phyloP scores from a whole-genome alignment of 1,140 invertebrate species.

The Drosophila rhopaloa region DNA sequence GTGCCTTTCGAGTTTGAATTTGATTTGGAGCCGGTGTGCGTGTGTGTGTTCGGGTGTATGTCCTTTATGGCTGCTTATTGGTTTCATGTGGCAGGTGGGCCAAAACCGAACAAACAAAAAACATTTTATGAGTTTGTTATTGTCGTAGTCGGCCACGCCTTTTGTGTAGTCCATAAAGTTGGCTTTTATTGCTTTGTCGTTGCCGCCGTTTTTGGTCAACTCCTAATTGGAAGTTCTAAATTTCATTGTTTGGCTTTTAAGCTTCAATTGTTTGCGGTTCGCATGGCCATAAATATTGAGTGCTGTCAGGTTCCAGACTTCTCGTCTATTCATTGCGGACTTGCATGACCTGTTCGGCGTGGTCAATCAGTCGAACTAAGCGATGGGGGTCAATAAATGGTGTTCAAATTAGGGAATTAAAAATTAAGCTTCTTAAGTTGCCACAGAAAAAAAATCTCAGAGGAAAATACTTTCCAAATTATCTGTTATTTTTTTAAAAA shows the following conservation, averaged over 20 bases:
- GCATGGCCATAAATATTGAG: slow-evolving; percentile 75
- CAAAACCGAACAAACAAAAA: slow-evolving; percentile 35
- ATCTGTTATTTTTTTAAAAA: neutral
- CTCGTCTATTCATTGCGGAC: slow-evolving; percentile 39
- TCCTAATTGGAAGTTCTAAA: slow-evolving; percentile 82
- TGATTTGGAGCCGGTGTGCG: slow-evolving; percentile 12
- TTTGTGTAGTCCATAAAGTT: slow-evolving; percentile 59
- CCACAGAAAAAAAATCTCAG: neutral
- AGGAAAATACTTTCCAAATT: too few species aligned
- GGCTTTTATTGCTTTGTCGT: slow-evolving; percentile 57
- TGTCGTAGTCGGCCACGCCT: slow-evolving; percentile 60
- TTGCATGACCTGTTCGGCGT: slow-evolving; percentile 31
- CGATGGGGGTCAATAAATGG: slow-evolving; percentile 3
- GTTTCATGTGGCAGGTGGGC: slow-evolving; percentile 59
- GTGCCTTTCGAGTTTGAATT: slow-evolving; percentile 58
- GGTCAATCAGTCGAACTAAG: slow-evolving; percentile 52
- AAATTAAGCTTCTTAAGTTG: neutral
- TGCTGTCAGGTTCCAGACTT: slow-evolving; percentile 19
- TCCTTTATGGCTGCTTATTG: slow-evolving; percentile 66
- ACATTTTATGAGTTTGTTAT: slow-evolving; percentile 77
- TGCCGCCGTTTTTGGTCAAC: slow-evolving; percentile 46
- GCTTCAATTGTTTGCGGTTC: slow-evolving; percentile 79
- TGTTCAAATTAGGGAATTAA: neutral
- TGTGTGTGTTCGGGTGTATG: slow-evolving; percentile 16
- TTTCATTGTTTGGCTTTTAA: slow-evolving; percentile 81